Base-by-base conservation (phyloP, 2,797 vertebrate genomes). In the Fundulus diaphanus region DNA sequence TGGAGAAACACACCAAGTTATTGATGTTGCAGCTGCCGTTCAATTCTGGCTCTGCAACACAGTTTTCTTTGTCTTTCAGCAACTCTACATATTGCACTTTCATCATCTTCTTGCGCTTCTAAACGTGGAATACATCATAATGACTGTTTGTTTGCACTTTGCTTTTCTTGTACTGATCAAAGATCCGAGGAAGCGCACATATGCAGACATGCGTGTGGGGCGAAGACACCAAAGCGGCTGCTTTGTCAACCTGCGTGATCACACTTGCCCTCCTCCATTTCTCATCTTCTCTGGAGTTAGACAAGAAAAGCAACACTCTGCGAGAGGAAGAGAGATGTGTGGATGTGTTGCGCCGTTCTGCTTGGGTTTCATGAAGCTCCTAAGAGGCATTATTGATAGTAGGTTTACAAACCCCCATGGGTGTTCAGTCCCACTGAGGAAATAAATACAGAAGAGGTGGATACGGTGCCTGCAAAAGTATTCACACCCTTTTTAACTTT, bases 81-180 rank as follows among this genome's bases (percentile, higher is more conserved):
- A 74, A 59, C 42, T 42, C 77, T 7, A 76, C 57, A 74, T 59
- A 22, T 66, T 0, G 3, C 68, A 52, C 83, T 85, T 85, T 86
- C 66, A 87, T 89, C 72, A 24, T 78, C 68, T 27, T 70, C 78
- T 80, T 82, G 77, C 85, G 85, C 84, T 74, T 84, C 84, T 66
- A 4, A 76, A 73, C 12, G 1, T 27, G 7, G 71, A 85, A 79
- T 52, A 22, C 65, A 82, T 80, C 68, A 70, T n/a, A 67, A 66
- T 54, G 61, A 76, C 54, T 71, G 72, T 86, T 83, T 84, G 76
- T 85, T 88, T 90, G 72, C 81, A 78, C 67, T 7, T 70, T 44
- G 76, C 68, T 74, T 78, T 83, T 59, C 79, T 73, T 24, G 24
- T 57, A 27, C 29, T 77, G 81, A 92, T 93, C 85, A 92, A 90